These are phyloP conservation scores for Callithrix jacchus DNA, from an alignment of 2,113 vertebrate genomes.

Conservation along the genomic window DNA sequence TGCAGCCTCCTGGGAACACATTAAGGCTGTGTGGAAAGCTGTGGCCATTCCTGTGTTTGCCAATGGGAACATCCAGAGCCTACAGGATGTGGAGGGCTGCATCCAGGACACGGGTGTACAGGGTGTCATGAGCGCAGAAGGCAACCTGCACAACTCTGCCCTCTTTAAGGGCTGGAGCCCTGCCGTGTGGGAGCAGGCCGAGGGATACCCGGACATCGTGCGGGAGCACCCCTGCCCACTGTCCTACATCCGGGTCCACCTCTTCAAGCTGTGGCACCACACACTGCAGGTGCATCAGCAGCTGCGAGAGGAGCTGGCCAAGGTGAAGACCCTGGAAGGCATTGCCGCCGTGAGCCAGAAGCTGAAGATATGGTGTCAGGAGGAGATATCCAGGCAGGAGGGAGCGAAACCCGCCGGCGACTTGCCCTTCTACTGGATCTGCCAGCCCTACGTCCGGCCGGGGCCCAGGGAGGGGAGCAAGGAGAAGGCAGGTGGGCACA, in stretches of 20 bases:
- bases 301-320: constrained; percentile 95
- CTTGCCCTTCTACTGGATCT: constrained; percentile 96
- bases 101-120: constrained; percentile 94
- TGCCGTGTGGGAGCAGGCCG: constrained; percentile 95
- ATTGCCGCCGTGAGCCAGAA: constrained; percentile 90
- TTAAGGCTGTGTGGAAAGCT: constrained; percentile 93
- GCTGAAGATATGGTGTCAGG: constrained; percentile 93
- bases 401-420: constrained; percentile 79
- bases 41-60: constrained; percentile 97
- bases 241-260: constrained; percentile 94
- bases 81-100: constrained; percentile 94
- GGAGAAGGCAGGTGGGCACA: too few relatives aligned
- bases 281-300: constrained; percentile 96
- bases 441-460: constrained; percentile 95
- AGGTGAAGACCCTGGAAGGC: constrained; percentile 92
- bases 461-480: constrained; percentile 60
- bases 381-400: constrained; percentile 89
- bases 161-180: constrained; percentile 95
- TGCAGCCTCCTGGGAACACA: constrained; percentile 95
- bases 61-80: constrained; percentile 96
- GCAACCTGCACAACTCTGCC: constrained; percentile 97
- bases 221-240: constrained; percentile 90
- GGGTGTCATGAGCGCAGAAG: constrained; percentile 98
- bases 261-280: constrained; percentile 99
- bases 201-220: constrained; percentile 95